These are phyloP conservation scores for Stenolophus ochropezus DNA, from an alignment of 2,888 invertebrate species.

Conservation along the genomic window DNA sequence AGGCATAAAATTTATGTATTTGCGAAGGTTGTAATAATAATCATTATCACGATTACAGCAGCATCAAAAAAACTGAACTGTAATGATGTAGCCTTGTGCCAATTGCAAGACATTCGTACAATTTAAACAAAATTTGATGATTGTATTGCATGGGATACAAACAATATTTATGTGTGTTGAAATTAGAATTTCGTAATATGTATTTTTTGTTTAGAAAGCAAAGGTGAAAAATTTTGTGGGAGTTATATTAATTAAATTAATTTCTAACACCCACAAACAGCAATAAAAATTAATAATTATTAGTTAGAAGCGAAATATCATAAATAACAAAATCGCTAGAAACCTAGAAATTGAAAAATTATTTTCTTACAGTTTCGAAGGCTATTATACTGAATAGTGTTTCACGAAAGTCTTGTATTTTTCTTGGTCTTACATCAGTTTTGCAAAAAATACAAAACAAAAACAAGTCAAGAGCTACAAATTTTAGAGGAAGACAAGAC, in stretches of 20 bases:
- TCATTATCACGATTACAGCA: not conserved
- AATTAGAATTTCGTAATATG: not conserved
- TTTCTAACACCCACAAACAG: not conserved
- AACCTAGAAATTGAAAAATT: too few species aligned
- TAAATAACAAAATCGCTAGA: too few species aligned
- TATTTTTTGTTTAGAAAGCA: not conserved
- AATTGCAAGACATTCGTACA: not conserved
- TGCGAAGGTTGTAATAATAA: slow-evolving; percentile 4
- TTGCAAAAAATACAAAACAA: too few species aligned
- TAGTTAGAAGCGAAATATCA: too few species aligned
- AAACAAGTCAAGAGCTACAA: too few species aligned
- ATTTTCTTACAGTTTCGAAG: too few species aligned
- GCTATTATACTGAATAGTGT: too few species aligned
- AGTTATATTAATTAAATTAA: slow-evolving; percentile 17
- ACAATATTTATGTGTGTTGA: slow-evolving; percentile 2
- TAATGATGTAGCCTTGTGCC: slow-evolving; percentile 9
- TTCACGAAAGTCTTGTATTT: too few species aligned
- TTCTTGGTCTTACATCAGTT: too few species aligned
- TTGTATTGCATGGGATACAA: slow-evolving; percentile 1
- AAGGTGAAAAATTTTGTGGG: not conserved
- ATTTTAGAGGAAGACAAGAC: too few species aligned
- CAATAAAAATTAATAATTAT: not conserved
- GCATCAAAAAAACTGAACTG: slow-evolving; percentile 10
- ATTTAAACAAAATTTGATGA: slow-evolving; percentile 13
- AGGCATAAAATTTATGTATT: not conserved